Evolutionary conservation across 2,113 vertebrate genomes (phyloP), one percentile per base, ranked within the genome.

Genomic region (Eublepharis macularius): DNA sequence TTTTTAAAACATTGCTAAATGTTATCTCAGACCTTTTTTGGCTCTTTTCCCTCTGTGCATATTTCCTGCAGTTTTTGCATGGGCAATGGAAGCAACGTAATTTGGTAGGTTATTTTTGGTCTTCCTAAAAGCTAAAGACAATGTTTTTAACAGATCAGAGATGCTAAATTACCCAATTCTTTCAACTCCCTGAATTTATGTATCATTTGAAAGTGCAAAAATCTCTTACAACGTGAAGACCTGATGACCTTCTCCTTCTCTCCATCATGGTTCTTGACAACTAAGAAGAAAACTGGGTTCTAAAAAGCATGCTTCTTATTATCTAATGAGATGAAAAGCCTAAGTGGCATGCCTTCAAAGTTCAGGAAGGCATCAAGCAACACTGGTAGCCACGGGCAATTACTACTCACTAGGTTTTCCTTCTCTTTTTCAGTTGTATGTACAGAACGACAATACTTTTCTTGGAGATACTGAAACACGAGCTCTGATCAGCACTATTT

Each of bases 251-350:
- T 3, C 19, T 4, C 43, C 75, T 12, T 47, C 34, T 29, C 3
- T 78, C 76, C 65, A 70, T 57, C 43, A 69, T 24, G 17, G 10
- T 34, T 51, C 17, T 70, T 70, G 36, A 69, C 29, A 69, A 69
- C 13, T 9, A 54, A 45, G 45, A 29, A 32, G 47, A 57, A 32
- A 84, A 17, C 45, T 41, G 34, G 29, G 29, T 47, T 49, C 21
- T 39, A 47, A 70, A 69, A 75, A n/a, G 13, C 14, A 17, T n/a
- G 51, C 11, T 26, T 29, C 51, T 47, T 5, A 54, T 78, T 57
- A 54, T 16, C 83, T 77, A 77, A 84, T 84, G 69, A 77, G 45
- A 77, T 69, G 60, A 63, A 69, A 78, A 82, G 68, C 24, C 34
- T 16, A 19, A 54, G 75, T 21, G 2, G 14, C 45, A 54, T 43